Evolutionary conservation across 2,113 vertebrate species (phyloP).

Genomic region (Pachyramphus minor): DNA sequence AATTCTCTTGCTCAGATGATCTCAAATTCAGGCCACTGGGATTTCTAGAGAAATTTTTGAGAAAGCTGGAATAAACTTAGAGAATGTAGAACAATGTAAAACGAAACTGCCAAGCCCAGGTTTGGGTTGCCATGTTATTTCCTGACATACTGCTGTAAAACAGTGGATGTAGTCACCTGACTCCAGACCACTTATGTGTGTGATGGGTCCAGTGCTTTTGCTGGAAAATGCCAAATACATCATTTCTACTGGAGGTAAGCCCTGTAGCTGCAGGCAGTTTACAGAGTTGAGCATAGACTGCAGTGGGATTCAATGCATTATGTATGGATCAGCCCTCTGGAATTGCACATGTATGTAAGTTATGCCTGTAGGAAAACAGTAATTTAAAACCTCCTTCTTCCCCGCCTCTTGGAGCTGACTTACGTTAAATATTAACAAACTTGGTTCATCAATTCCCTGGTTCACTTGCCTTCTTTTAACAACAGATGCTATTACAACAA

Average conservation of each 20-base stretch:
- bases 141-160: neutral
- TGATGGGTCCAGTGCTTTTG: neutral
- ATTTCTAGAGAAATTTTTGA: neutral
- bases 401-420: slow-evolving; percentile 4
- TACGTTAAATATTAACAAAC: slow-evolving; percentile 62
- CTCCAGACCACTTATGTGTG: neutral
- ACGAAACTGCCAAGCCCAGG: neutral
- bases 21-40: neutral
- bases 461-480: slow-evolving; percentile 54
- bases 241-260: neutral
- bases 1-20: neutral
- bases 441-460: slow-evolving; percentile 25
- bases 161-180: neutral
- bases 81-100: neutral
- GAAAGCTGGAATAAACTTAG: neutral
- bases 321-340: neutral
- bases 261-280: neutral
- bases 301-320: neutral
- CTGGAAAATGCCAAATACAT: neutral
- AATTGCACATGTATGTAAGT: neutral
- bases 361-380: slow-evolving; percentile 19
- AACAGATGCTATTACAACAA: slow-evolving; percentile 52
- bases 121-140: neutral
- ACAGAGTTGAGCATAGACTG: neutral
- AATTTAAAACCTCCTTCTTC: slow-evolving; percentile 43